phyloP scores from a whole-genome alignment of 2,888 invertebrate genomes.

The Blera fallax region DNA sequence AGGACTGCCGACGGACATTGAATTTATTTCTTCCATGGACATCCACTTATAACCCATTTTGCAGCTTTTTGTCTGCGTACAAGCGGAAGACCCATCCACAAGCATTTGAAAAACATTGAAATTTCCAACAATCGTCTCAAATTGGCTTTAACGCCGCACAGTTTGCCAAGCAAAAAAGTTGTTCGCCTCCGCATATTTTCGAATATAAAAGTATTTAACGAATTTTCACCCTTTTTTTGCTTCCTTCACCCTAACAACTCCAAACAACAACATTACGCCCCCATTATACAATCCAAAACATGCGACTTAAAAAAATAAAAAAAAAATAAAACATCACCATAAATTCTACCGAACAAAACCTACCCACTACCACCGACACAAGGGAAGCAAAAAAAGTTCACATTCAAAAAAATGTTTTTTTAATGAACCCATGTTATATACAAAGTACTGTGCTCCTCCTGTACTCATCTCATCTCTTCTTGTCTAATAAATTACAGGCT shows the following conservation, averaged over 20 bases:
- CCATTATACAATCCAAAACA: neutral
- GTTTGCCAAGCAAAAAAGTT: neutral
- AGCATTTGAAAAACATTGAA: neutral
- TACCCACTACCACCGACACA: neutral
- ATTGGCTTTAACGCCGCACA: neutral
- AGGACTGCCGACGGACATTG: too few species aligned
- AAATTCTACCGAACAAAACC: slow-evolving; percentile 32
- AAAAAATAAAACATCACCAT: slow-evolving; percentile 30
- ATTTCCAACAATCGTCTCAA: neutral
- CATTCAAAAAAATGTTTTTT: slow-evolving; percentile 42
- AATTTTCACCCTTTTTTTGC: neutral
- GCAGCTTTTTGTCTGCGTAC: too few species aligned
- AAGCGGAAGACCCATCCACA: too few species aligned
- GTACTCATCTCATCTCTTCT: slow-evolving; percentile 54
- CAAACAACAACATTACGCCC: neutral
- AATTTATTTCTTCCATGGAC: too few species aligned
- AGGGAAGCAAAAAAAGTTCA: neutral
- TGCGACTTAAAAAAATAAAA: neutral
- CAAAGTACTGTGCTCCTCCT: slow-evolving; percentile 26
- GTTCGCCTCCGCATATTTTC: neutral
- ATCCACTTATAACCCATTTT: too few species aligned
- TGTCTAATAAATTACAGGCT: slow-evolving; percentile 76
- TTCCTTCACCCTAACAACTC: neutral
- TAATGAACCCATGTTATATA: slow-evolving; percentile 50
- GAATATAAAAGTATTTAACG: too few species aligned